Evolutionary conservation across 2,797 vertebrate species (phyloP).

Genomic region (Phyllotis vaccarum): DNA sequence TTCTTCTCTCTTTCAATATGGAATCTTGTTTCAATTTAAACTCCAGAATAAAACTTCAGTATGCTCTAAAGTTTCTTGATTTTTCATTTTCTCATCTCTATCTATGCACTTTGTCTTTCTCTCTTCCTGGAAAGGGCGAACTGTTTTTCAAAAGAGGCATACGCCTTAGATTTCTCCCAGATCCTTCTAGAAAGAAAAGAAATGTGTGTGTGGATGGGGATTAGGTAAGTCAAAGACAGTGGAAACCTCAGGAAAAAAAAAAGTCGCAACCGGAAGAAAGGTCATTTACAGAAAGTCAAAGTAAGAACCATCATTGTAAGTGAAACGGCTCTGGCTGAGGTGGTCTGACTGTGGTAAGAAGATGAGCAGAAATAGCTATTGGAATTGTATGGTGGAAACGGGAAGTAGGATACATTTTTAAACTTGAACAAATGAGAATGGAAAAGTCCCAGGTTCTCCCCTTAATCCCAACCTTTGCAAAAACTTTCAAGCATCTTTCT

Average conservation of each 20-base stretch:
- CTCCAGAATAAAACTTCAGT: not conserved
- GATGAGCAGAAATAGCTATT: not conserved
- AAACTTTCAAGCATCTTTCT: not conserved
- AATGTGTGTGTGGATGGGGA: not conserved
- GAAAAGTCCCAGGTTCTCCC: not conserved
- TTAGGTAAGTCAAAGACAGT: not conserved
- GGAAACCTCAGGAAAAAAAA: not conserved
- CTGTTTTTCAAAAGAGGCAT: not conserved
- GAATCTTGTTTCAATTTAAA: not conserved
- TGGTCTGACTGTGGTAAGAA: not conserved
- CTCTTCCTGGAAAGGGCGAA: not conserved
- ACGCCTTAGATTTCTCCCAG: not conserved
- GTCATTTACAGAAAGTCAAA: conserved; percentile 39
- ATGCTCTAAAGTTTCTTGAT: not conserved
- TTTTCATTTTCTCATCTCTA: not conserved
- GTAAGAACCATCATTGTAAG: not conserved
- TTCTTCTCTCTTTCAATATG: not conserved
- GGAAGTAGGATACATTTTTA: not conserved
- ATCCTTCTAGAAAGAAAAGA: not conserved
- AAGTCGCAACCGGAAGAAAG: conserved; percentile 1
- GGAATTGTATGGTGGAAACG: not conserved
- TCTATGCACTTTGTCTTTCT: not conserved
- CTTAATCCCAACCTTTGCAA: accelerated
- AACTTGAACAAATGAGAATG: not conserved
- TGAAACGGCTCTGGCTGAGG: not conserved